Evolutionary conservation across 2,797 vertebrate genomes (phyloP), one percentile per base, ranked within the genome.

Genomic region (Oreonectes daqikongensis): DNA sequence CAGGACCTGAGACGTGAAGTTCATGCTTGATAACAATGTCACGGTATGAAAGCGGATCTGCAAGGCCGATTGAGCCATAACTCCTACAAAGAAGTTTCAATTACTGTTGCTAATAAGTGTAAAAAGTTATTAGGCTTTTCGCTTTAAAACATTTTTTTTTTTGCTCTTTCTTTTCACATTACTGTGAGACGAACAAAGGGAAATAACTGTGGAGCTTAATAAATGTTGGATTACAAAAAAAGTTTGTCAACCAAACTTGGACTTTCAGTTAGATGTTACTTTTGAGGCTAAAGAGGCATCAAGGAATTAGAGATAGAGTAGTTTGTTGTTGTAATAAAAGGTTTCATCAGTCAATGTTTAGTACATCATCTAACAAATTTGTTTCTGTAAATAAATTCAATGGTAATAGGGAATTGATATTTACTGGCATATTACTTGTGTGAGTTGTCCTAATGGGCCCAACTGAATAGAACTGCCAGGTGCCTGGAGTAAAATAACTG

Each of bases 401-500:
- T 10, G 59, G 28, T 38, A 61, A 50, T 50, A 35, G 32, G n/a
- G 10, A n/a, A 63, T 38, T 63, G 44, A 26, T 15, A 63, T 72
- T 63, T 72, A 48, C 42, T 72, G 26, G 40, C 26, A 61, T 24
- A 46, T 11, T 46, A 35, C 69, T 63, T 26, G 12, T 50, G 44
- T 18, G 30, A 18, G 57, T 18, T 50, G 30, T 72, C 44, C n/a
- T 38, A 48, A 63, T 12, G n/a, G n/a, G 35, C 42, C 42, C 4
- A 63, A 63, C 10, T 63, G 53, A 57, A 26, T 1, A 15, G 53
- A 4, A 12, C 26, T 26, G 18, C 35, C 4, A 61, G 32, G n/a
- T 22, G 40, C 42, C 70, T 48, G 69, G 22, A 30, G 53, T 40
- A n/a, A 61, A 72, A 72, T 50, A 72, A 38, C 59, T 38, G 28